Evolutionary conservation across 2,888 invertebrate species (phyloP).

Genomic region (Chrysolina oricalcia): DNA sequence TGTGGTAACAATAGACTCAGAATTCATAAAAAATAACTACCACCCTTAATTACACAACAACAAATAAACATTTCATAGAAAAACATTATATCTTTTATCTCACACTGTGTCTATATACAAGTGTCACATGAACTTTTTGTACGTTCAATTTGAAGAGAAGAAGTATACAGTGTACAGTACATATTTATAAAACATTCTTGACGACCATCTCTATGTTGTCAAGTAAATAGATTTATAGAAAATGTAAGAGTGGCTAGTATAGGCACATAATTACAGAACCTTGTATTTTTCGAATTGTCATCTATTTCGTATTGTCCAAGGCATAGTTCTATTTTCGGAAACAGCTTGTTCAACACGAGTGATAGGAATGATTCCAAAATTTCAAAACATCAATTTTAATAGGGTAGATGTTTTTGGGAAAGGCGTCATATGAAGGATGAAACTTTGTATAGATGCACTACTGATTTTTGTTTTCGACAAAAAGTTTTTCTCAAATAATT

Average conservation of each 20-base stretch:
- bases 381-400: too few relatives aligned
- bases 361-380: too few relatives aligned
- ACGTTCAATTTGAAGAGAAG: slow-evolving; percentile 37
- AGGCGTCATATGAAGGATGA: too few relatives aligned
- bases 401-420: too few relatives aligned
- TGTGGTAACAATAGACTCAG: neutral
- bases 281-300: neutral
- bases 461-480: too few relatives aligned
- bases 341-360: neutral
- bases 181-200: slow-evolving; percentile 45
- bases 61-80: slow-evolving; percentile 37
- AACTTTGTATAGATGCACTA: too few relatives aligned
- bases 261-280: neutral
- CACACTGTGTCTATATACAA: slow-evolving; percentile 31
- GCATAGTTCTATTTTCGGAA: neutral
- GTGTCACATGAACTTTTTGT: slow-evolving; percentile 39
- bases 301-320: neutral
- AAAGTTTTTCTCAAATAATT: too few relatives aligned
- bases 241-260: neutral
- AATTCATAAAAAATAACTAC: slow-evolving; percentile 7
- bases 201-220: slow-evolving; percentile 34
- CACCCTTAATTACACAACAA: slow-evolving; percentile 32
- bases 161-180: slow-evolving; percentile 44
- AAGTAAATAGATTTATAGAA: slow-evolving; percentile 16
- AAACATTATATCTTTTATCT: slow-evolving; percentile 21